Conservation (phyloP, 2,888 invertebrate species). For the Heliconius erato region DNA sequence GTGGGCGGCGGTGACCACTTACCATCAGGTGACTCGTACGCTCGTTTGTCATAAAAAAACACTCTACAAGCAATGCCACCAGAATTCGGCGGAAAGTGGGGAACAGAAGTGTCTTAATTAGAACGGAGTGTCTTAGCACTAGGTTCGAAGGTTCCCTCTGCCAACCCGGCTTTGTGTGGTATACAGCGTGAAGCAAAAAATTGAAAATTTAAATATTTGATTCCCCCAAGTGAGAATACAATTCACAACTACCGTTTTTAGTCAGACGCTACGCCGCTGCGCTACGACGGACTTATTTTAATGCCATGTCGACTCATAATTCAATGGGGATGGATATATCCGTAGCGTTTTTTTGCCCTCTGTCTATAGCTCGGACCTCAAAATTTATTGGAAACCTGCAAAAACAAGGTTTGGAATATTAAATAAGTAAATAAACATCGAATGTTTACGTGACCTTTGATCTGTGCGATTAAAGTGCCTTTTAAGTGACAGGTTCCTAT, state of each 20-base stretch:
- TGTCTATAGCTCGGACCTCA: constrained; percentile 42
- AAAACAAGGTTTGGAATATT: constrained; percentile 44
- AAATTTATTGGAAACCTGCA: constrained; percentile 43
- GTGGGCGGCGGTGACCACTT: too few species aligned
- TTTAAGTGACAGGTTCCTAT: not conserved
- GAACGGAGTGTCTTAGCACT: too few species aligned
- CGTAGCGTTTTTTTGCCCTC: constrained; percentile 32
- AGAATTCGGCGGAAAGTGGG: too few species aligned
- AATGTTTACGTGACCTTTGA: constrained; percentile 41
- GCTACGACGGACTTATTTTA: not conserved
- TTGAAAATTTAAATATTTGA: too few species aligned
- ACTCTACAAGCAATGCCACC: too few species aligned
- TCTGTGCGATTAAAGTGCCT: not conserved
- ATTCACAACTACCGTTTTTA: not conserved
- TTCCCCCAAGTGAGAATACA: too few species aligned
- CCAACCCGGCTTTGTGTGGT: too few species aligned
- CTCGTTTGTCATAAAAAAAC: too few species aligned
- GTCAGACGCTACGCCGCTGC: not conserved
- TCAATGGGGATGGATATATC: constrained; percentile 32
- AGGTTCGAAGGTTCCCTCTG: too few species aligned
- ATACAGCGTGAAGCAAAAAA: too few species aligned
- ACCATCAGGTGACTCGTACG: too few species aligned
- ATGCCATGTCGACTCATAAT: constrained; percentile 33
- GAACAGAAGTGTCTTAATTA: too few species aligned
- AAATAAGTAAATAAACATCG: constrained; percentile 40